Percentiles rank a stretch among this genome's conserved stretches.
Conservation (phyloP, 2,888 invertebrate genomes). For the Nemurella pictetii region DNA sequence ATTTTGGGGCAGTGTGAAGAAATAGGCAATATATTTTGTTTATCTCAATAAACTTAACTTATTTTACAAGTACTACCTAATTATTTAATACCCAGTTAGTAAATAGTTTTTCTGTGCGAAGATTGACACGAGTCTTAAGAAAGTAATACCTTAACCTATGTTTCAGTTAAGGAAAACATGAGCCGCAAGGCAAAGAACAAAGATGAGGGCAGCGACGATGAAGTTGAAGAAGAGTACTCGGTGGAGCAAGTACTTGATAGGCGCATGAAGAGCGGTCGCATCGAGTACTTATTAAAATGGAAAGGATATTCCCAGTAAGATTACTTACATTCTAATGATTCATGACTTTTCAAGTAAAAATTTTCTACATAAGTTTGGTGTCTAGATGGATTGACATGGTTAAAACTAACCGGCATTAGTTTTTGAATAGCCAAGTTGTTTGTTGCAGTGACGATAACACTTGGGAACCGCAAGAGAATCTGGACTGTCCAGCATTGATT, state of each 20-base stretch:
- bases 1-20: too few species aligned
- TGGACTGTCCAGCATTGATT: constrained; percentile 89
- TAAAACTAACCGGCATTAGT: not conserved
- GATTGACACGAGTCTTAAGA: too few species aligned
- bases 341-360: not conserved
- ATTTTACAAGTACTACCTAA: too few species aligned
- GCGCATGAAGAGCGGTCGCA: constrained; percentile 71
- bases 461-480: constrained; percentile 93
- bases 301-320: constrained; percentile 71
- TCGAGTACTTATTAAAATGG: constrained; percentile 76
- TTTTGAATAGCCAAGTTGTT: not conserved
- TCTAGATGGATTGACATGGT: not conserved
- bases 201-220: constrained; percentile 34
- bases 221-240: constrained; percentile 77
- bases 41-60: too few species aligned
- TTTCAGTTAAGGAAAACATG: not conserved
- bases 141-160: too few species aligned
- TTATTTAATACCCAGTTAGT: too few species aligned
- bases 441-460: constrained; percentile 75
- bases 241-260: constrained; percentile 91
- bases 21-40: too few species aligned
- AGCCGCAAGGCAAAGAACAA: constrained; percentile 16
- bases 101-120: too few species aligned
- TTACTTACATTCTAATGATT: too few species aligned
- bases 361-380: too few species aligned